phyloP scores from a whole-genome alignment of 1,140 invertebrate species.

The Apis mellifera region DNA sequence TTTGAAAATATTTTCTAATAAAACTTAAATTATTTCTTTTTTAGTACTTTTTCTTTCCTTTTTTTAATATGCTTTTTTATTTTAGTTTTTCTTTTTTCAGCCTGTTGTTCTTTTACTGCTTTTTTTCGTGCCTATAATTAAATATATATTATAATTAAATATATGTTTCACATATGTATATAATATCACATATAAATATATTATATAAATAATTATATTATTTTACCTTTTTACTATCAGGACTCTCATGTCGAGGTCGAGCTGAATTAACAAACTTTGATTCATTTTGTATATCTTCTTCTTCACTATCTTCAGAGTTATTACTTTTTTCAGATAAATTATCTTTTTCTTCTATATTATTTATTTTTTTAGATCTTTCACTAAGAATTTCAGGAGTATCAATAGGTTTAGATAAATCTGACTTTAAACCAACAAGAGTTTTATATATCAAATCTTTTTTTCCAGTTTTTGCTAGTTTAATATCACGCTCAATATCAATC shows the following conservation, averaged over 20 bases:
- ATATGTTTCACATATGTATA: neutral
- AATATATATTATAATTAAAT: neutral
- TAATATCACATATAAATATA: neutral
- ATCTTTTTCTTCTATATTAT: constrained; percentile 78
- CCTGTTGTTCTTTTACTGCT: constrained; percentile 91
- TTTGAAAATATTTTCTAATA: neutral
- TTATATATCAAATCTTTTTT: constrained; percentile 90
- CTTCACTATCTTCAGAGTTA: constrained; percentile 75
- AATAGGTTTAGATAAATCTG: constrained; percentile 89
- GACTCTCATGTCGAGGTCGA: constrained; percentile 93
- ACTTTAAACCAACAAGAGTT: constrained; percentile 91
- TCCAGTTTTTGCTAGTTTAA: constrained; percentile 89
- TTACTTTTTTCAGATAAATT: constrained; percentile 66
- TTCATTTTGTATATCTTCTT: constrained; percentile 77
- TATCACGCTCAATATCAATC: constrained; percentile 94
- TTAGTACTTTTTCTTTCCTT: constrained; percentile 86
- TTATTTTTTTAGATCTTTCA: neutral
- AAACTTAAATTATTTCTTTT: constrained; percentile 63
- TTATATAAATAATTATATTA: constrained; percentile 59
- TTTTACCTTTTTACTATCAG: constrained; percentile 93
- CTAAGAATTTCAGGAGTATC: constrained; percentile 77
- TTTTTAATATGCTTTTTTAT: constrained; percentile 98
- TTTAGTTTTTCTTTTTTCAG: constrained; percentile 95
- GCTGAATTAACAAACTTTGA: constrained; percentile 86
- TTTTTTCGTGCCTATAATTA: constrained; percentile 88